Evolutionary conservation across 2,888 invertebrate species (phyloP).

Genomic region (Eledone cirrhosa): DNA sequence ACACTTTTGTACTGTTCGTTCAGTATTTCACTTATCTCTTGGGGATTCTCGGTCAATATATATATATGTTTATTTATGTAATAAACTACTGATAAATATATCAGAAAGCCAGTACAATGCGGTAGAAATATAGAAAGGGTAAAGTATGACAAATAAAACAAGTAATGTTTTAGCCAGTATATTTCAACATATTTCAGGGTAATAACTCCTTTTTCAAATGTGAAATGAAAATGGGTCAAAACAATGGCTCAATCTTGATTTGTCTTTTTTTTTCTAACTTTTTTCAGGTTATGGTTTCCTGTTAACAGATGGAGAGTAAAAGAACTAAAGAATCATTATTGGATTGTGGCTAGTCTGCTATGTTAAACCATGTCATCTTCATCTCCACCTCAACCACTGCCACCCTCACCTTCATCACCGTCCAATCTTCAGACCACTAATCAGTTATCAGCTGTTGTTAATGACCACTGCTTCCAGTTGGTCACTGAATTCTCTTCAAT

Average conservation of each 20-base stretch:
- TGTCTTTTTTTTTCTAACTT: not conserved
- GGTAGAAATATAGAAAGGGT: not conserved
- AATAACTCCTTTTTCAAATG: no score
- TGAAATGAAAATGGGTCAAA: not conserved
- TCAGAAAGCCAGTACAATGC: not conserved
- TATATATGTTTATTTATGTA: no score
- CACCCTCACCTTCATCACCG: conserved; percentile 24
- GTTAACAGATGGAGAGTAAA: conserved; percentile 23
- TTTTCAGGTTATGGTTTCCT: conserved; percentile 24
- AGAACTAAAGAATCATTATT: conserved; percentile 19
- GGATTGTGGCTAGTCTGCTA: conserved; percentile 25
- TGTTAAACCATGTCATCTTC: conserved; percentile 22
- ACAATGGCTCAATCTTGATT: not conserved
- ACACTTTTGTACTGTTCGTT: no score
- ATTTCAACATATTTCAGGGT: not conserved
- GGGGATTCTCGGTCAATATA: no score
- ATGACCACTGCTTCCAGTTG: conserved; percentile 6
- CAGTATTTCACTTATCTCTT: no score
- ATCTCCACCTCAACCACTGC: conserved; percentile 20
- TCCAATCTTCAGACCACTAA: conserved; percentile 9
- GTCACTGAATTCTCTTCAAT: conserved; percentile 18
- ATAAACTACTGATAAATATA: no score
- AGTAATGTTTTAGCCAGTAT: not conserved
- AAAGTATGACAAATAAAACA: not conserved
- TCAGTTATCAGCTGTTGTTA: not conserved